A percentile compares a stretch with the other conserved stretches of the same genome.
Evolutionary conservation across 2,888 invertebrate species (phyloP).

Genomic region (Vesta saturnalis): DNA sequence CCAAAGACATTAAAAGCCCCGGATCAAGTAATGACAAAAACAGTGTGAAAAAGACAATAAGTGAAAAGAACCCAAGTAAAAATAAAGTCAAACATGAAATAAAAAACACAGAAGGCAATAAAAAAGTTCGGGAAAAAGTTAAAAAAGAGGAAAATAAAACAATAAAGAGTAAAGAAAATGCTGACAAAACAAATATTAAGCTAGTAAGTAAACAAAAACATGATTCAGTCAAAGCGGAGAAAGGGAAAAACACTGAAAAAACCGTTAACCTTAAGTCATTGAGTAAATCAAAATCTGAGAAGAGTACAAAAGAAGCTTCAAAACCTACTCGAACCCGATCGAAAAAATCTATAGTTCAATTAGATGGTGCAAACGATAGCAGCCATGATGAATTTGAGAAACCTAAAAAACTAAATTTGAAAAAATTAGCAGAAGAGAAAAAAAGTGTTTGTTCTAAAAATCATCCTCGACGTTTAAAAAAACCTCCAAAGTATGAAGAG

Average conservation of each 20-base stretch:
- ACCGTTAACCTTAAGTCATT: background rate
- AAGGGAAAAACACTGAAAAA: no score
- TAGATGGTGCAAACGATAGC: slow-evolving; percentile 47
- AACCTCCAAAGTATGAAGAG: slow-evolving; percentile 38
- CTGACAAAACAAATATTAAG: no score
- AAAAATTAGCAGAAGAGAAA: slow-evolving; percentile 45
- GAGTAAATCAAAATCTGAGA: background rate
- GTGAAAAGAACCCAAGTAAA: no score
- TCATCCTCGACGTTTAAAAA: slow-evolving; percentile 44
- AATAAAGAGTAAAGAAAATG: no score
- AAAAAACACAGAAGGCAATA: no score
- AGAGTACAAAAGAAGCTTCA: background rate
- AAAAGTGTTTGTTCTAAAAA: slow-evolving; percentile 40
- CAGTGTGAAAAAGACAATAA: no score
- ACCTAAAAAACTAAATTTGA: slow-evolving; percentile 51
- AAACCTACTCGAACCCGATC: background rate
- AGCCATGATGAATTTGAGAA: slow-evolving; percentile 32
- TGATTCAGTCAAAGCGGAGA: background rate
- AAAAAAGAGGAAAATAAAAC: no score
- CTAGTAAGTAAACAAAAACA: slow-evolving; percentile 4
- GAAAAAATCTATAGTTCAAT: slow-evolving; percentile 41
- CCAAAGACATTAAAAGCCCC: no score
- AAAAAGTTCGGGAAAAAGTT: no score
- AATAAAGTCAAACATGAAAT: no score
- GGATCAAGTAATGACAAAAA: no score